Base-by-base conservation (phyloP, 2,113 vertebrate genomes). In the Callaeas wilsoni region DNA sequence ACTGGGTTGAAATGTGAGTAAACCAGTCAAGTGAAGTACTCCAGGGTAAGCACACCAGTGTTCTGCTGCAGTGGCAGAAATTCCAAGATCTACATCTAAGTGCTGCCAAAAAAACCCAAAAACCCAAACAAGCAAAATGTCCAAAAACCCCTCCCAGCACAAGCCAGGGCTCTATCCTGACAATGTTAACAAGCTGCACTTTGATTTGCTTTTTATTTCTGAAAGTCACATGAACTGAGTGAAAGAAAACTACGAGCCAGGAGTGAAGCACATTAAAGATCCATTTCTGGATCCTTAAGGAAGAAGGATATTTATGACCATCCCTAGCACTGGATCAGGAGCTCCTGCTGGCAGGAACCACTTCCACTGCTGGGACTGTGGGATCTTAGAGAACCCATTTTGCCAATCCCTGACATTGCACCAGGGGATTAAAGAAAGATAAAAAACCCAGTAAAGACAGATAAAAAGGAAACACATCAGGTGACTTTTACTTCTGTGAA, bases 1-100 rank as follows among this genome's bases (percentile, higher is more conserved):
- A 64, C 35, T 13, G 44, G 12, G 17, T 0, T 68, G 12, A 71
- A 85, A 25, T 1, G 0, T 17, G 52, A 60, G 4, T 14, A 41
- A 68, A 49, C 4, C 70, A 69, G 41, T 4, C 6, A 15, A 46
- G 49, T 33, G n/a, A 67, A 67, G 15, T 3, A 53, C 39, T 37
- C 12, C 53, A 62, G n/a, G 37, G 0, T 8, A n/a, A 79, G 18
- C 12, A 73, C 21, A 71, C 9, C 35, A 60, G 17, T 13, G 46
- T 65, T 50, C 15, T 82, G 39, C 70, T 64, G 44, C 22, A 25
- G 37, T 35, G 33, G 59, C 49, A 87, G 22, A 57, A 84, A 56
- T 16, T 55, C 4, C 10, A 56, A 44, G 7, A 73, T 47, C 44
- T 69, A 44, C 16, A 57, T 64, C 21, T 26, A 70, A 89, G 13